Base-by-base conservation (phyloP, 2,113 vertebrate species). In the Albula goreensis region DNA sequence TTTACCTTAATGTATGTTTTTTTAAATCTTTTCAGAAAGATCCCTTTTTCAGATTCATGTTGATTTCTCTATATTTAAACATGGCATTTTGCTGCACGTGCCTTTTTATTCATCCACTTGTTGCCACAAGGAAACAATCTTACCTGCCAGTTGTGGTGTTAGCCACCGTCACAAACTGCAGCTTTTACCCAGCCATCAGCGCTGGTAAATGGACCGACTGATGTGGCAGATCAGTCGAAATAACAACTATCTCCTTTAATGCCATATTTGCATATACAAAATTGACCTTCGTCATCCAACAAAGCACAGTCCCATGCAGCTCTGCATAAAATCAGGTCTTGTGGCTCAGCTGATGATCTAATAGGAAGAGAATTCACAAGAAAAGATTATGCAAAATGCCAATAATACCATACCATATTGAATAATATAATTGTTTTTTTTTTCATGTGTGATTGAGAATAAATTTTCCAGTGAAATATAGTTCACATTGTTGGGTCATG, bases 261-360 rank as follows among this genome's bases (percentile, higher is more conserved):
- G 95, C 95, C 94, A 95, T 91, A 96, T 96, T 95, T 93, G 94
- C 95, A 95, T 96, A 95, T 89, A 83, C 88, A 87, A 87, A 87
- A 90, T 79, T 86, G 92, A 93, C 92, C 93, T 93, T 90, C 89
- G 89, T 93, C 92, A 90, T 90, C 84, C 89, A 87, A 89, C 92
- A 92, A 93, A 91, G 89, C 9, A 48, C 22, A 66, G 81, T 74
- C 60, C 89, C 88, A 85, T 87, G 50, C 90, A 91, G 88, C 89
- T 60, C 91, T 90, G 81, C 81, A 90, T 81, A 53, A 77, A 89
- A 90, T 63, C 9, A 7, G 86, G 85, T 85, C 89, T 88, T 89
- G 86, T 56, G 13, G 90, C 88, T 77, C 83, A 91, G 89, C 85
- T 88, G 90, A 89, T 90, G 57, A 86, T 90, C 92, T 94, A 92